phyloP scores from a whole-genome alignment of 2,797 vertebrate genomes.

The Cuculus canorus region DNA sequence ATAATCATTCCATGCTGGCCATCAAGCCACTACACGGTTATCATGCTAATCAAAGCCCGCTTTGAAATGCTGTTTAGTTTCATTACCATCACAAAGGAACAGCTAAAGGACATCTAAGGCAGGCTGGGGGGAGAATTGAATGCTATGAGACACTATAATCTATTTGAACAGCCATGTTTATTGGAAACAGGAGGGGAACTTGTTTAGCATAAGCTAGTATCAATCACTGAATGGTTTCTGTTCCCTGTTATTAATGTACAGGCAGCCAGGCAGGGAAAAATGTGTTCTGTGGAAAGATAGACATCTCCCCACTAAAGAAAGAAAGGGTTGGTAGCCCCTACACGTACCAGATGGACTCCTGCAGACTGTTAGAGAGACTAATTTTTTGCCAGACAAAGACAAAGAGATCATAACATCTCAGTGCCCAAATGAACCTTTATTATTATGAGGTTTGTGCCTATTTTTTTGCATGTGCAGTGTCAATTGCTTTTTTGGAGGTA shows the following conservation, averaged over 20 bases:
- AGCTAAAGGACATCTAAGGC: constrained; percentile 57
- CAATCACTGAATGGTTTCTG: constrained; percentile 33
- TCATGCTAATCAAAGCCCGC: constrained; percentile 63
- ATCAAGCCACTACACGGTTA: constrained; percentile 40
- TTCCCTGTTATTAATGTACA: constrained; percentile 21
- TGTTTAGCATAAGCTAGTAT: constrained; percentile 54
- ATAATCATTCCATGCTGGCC: constrained; percentile 19
- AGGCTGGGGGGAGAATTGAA: neutral
- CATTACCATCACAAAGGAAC: constrained; percentile 65
- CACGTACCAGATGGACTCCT: neutral
- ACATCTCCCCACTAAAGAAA: neutral
- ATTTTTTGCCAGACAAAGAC: neutral
- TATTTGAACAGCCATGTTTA: constrained; percentile 59
- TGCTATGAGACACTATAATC: constrained; percentile 52
- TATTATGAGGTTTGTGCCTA: neutral
- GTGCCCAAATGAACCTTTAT: neutral
- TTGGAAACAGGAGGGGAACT: constrained; percentile 48
- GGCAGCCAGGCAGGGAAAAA: constrained; percentile 16
- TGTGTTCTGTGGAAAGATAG: neutral
- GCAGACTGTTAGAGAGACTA: neutral
- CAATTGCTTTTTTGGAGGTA: neutral
- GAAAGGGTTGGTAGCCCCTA: neutral
- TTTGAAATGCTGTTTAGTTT: constrained; percentile 60
- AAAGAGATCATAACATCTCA: neutral
- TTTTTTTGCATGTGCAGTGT: neutral